Evolutionary conservation across 2,888 invertebrate species (phyloP).

Genomic region (Cepaea hortensis): DNA sequence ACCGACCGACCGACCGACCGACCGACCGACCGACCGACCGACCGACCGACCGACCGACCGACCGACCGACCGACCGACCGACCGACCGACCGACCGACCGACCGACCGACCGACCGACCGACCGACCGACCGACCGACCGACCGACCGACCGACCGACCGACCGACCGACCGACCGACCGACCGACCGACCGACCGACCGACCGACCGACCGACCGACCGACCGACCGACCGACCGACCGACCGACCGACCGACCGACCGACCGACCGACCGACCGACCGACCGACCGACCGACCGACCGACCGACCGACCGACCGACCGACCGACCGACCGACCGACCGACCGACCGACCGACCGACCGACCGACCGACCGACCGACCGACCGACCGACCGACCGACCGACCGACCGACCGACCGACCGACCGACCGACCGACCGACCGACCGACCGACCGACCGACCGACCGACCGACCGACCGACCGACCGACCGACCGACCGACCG

Average conservation of each 20-base stretch:
- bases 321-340: slow-evolving; percentile 21
- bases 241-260: background rate
- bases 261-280: background rate
- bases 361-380: slow-evolving; percentile 17
- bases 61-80: background rate
- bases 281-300: background rate
- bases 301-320: background rate
- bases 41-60: background rate
- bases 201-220: background rate
- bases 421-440: slow-evolving; percentile 17
- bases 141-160: background rate
- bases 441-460: slow-evolving; percentile 17
- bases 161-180: background rate
- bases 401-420: slow-evolving; percentile 17
- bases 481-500: slow-evolving; percentile 17
- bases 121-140: background rate
- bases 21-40: background rate
- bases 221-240: background rate
- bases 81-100: background rate
- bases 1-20: background rate
- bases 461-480: slow-evolving; percentile 17
- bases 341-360: slow-evolving; percentile 9
- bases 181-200: background rate
- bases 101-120: background rate
- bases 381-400: slow-evolving; percentile 17